Evolutionary conservation across 1,140 invertebrate species (phyloP).

Genomic region (Ganaspis sp.): DNA sequence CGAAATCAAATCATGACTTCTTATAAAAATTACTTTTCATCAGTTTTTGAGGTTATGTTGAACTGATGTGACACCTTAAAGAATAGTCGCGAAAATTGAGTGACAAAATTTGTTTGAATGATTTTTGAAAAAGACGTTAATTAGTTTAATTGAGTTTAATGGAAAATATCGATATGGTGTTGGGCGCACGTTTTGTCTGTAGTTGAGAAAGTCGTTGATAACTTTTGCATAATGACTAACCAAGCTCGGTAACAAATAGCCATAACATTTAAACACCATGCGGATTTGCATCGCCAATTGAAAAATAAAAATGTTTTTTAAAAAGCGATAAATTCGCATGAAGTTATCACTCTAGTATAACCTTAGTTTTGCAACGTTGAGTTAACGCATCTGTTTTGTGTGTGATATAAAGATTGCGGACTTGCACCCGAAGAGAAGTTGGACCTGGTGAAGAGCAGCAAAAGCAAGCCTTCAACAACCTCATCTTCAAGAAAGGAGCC

Average conservation of each 20-base stretch:
- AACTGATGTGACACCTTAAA: too few species aligned
- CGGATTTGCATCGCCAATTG: conserved; percentile 7
- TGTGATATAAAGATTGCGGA: conserved; percentile 71
- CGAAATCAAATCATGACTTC: too few species aligned
- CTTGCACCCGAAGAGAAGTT: conserved; percentile 65
- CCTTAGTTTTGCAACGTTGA: conserved; percentile 37
- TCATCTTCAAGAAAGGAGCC: conserved; percentile 43
- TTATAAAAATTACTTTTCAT: too few species aligned
- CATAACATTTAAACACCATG: conserved; percentile 7
- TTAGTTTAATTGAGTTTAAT: too few species aligned
- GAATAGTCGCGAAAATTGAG: too few species aligned
- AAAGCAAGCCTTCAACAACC: conserved; percentile 49
- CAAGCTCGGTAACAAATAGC: neutral
- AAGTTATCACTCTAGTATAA: neutral
- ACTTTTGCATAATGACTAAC: neutral
- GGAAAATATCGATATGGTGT: too few species aligned
- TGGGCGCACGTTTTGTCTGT: neutral
- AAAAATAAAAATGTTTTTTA: conserved; percentile 38
- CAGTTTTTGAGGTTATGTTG: too few species aligned
- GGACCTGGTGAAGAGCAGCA: conserved; percentile 67
- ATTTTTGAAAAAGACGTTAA: too few species aligned
- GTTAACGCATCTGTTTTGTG: conserved; percentile 62
- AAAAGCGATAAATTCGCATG: conserved; percentile 44
- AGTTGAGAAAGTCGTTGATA: neutral
- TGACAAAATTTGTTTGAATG: too few species aligned